phyloP scores from a whole-genome alignment of 1,140 invertebrate species.

The Sarcophaga peregrina region DNA sequence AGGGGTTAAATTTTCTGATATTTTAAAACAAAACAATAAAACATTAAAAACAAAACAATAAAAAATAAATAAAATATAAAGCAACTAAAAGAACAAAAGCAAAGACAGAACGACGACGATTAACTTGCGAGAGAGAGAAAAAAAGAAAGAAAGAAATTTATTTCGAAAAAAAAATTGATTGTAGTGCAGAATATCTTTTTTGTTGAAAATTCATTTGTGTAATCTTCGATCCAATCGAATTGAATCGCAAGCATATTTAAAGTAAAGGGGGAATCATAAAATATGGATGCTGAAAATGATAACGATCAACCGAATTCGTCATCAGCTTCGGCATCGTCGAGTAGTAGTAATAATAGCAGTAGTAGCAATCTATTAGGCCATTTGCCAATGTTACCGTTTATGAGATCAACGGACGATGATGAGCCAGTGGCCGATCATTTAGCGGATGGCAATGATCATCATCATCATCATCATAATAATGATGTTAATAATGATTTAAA shows the following conservation, averaged over 20 bases:
- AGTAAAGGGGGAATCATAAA: slow-evolving; percentile 9
- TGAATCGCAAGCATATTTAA: neutral
- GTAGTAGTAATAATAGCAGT: slow-evolving; percentile 52
- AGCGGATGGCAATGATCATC: neutral
- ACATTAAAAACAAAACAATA: no score
- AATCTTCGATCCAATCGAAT: no score
- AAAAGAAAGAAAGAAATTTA: no score
- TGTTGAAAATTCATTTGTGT: no score
- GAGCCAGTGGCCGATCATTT: slow-evolving; percentile 10
- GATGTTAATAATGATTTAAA: slow-evolving; percentile 11
- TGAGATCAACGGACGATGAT: slow-evolving; percentile 44
- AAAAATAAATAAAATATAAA: no score
- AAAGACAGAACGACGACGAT: no score
- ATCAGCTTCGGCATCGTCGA: slow-evolving; percentile 53
- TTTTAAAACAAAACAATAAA: no score
- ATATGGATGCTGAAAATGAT: slow-evolving; percentile 52
- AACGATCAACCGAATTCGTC: slow-evolving; percentile 57
- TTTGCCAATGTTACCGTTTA: slow-evolving; percentile 49
- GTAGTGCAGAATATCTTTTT: no score
- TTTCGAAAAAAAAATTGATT: no score
- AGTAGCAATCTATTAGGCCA: slow-evolving; percentile 53
- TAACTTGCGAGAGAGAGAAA: no score
- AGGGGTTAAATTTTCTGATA: neutral
- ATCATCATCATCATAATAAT: neutral
- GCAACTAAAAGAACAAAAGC: no score